These are phyloP conservation scores for Nettapus auritus DNA, from an alignment of 2,113 vertebrate genomes.

Conservation along the genomic window DNA sequence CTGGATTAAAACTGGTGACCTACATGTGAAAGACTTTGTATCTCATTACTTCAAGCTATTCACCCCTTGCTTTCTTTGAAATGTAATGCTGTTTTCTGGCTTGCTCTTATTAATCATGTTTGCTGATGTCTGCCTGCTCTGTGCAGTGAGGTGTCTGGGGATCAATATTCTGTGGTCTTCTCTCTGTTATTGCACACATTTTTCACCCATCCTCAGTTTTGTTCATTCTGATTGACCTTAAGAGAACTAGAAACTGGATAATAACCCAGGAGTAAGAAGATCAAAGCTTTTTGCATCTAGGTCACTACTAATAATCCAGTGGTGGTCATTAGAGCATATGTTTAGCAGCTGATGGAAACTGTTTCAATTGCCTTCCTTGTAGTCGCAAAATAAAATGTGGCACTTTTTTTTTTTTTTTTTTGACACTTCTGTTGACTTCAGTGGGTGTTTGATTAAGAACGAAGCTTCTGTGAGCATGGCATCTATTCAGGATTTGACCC, in stretches of 20 bases:
- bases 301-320: constrained; percentile 49
- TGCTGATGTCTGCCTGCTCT: neutral
- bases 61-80: constrained; percentile 16
- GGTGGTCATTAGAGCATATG: constrained; percentile 34
- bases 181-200: neutral
- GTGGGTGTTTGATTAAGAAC: neutral
- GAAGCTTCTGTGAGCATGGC: neutral
- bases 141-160: neutral
- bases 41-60: constrained; percentile 48
- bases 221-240: constrained; percentile 18
- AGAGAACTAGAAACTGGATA: constrained; percentile 41
- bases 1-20: constrained; percentile 39
- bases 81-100: neutral
- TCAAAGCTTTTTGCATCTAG: constrained; percentile 60
- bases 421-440: neutral
- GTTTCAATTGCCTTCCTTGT: neutral
- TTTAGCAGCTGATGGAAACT: constrained; percentile 6
- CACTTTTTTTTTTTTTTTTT: neutral
- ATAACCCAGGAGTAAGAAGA: constrained; percentile 56
- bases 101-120: neutral
- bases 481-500: neutral
- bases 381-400: neutral
- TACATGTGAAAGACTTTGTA: constrained; percentile 37
- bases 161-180: neutral
- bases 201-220: constrained; percentile 15